Conservation (phyloP, 2,797 vertebrate species). For the Mycteria americana region DNA sequence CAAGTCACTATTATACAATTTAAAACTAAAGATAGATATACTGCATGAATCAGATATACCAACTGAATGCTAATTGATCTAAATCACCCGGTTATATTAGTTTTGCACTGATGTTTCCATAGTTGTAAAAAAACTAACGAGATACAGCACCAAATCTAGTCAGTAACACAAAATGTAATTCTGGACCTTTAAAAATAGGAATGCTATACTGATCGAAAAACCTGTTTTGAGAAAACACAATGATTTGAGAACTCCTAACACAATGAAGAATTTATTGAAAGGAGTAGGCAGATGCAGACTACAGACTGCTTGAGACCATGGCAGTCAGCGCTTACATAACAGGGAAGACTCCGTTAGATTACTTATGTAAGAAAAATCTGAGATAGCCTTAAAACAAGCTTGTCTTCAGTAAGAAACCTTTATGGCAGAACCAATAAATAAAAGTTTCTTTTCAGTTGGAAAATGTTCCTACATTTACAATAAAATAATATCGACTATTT, state of each 20-base stretch:
- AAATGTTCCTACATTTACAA: not conserved
- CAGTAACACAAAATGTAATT: not conserved
- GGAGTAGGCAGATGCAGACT: conserved; percentile 15
- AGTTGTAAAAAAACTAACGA: not conserved
- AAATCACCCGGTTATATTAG: not conserved
- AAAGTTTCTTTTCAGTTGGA: not conserved
- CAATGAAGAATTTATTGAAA: not conserved
- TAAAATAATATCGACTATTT: not conserved
- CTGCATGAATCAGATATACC: conserved; percentile 18
- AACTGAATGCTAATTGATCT: conserved; percentile 59
- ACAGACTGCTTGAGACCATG: not conserved
- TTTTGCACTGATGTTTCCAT: not conserved
- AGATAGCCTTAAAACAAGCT: not conserved
- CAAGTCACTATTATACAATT: conserved; percentile 22
- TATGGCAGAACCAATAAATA: not conserved
- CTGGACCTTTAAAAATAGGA: not conserved
- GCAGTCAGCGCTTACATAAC: conserved; percentile 40
- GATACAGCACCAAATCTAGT: not conserved
- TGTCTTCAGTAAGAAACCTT: not conserved
- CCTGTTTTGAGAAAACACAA: not conserved
- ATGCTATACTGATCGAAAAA: not conserved
- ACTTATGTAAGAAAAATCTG: not conserved
- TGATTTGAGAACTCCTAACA: not conserved
- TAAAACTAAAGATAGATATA: conserved; percentile 54
- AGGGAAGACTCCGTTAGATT: not conserved